phyloP scores from a whole-genome alignment of 2,113 vertebrate species.

The Pavo muticus region DNA sequence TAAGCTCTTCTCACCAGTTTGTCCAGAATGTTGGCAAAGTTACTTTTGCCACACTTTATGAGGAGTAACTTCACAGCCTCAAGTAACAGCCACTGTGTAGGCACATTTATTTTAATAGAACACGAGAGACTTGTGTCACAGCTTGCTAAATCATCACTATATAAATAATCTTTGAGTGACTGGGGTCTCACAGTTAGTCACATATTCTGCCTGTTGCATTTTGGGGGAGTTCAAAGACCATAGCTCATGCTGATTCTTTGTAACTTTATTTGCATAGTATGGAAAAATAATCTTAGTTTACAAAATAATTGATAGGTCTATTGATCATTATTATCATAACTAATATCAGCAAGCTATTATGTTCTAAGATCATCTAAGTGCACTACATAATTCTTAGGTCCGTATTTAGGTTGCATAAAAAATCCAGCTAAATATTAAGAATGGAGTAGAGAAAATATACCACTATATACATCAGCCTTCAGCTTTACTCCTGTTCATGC shows the following conservation, averaged over 20 bases:
- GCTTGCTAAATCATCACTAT: background rate
- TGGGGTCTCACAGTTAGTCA: background rate
- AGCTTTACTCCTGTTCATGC: background rate
- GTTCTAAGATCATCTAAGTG: background rate
- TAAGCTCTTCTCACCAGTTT: background rate
- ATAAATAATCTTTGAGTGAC: background rate
- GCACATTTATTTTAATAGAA: background rate
- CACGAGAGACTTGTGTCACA: background rate
- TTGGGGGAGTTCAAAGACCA: background rate
- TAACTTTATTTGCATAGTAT: background rate
- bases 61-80: background rate
- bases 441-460: background rate
- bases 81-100: background rate
- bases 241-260: background rate
- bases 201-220: background rate
- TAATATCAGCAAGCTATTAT: background rate
- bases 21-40: background rate
- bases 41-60: background rate
- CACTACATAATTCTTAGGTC: background rate
- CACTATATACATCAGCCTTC: background rate
- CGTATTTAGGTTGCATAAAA: background rate
- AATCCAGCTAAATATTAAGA: background rate
- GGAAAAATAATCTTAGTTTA: background rate
- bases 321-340: background rate
- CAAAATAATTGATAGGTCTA: background rate